phyloP scores from a whole-genome alignment of 2,113 vertebrate genomes.

The Aegotheles bennettii region DNA sequence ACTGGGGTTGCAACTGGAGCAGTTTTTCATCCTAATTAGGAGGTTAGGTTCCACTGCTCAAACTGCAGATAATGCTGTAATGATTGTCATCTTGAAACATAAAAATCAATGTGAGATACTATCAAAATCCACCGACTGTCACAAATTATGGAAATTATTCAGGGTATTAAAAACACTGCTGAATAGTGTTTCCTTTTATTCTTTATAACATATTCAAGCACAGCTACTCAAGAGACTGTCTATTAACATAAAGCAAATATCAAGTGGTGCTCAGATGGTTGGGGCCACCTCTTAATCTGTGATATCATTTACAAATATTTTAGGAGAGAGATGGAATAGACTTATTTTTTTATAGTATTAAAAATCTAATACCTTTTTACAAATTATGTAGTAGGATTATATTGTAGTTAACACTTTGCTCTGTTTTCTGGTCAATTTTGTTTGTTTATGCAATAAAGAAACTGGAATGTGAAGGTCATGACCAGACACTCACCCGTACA shows the following conservation, averaged over 20 bases:
- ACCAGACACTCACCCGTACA: neutral
- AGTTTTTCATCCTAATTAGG: constrained; percentile 81
- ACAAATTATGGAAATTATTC: constrained; percentile 74
- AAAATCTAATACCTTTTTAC: neutral
- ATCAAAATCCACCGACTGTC: constrained; percentile 67
- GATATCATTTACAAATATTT: constrained; percentile 24
- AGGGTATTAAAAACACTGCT: constrained; percentile 57
- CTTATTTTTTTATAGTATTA: neutral
- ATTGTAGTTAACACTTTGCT: neutral
- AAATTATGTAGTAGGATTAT: neutral
- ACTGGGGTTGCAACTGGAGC: constrained; percentile 67
- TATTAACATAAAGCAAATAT: constrained; percentile 43
- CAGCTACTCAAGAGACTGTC: neutral
- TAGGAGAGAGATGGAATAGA: neutral
- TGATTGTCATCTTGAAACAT: constrained; percentile 78
- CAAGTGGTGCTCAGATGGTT: constrained; percentile 45
- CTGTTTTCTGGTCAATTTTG: neutral
- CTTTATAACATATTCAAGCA: neutral
- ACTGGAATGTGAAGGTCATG: neutral
- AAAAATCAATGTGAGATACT: constrained; percentile 70
- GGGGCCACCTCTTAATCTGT: neutral
- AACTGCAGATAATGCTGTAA: constrained; percentile 76
- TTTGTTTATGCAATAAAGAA: neutral
- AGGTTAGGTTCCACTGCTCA: constrained; percentile 73
- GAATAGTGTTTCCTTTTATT: constrained; percentile 18